Base-by-base conservation (phyloP, 2,113 vertebrate species). In the Pelecanoides urinatrix region DNA sequence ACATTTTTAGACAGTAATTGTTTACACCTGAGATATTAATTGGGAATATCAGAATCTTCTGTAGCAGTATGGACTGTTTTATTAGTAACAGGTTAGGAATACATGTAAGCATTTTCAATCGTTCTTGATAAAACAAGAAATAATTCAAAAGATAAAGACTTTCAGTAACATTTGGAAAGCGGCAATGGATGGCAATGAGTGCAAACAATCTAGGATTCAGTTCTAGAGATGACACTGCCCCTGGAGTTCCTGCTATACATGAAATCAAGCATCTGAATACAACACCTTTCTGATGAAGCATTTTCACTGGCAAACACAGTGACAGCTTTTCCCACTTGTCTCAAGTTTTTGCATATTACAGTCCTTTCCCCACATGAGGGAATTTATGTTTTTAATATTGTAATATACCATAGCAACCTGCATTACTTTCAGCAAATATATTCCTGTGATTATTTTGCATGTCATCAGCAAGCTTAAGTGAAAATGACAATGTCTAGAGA, bases 401-500 rank as follows among this genome's bases (percentile, higher is more conserved):
- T 58, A 82, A 92, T 63, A 76, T 13, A 45, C 77, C 65, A 66
- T 42, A 94, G 85, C 87, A 95, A 80, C 81, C 71, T 82, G n/a
- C 66, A 63, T 85, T 86, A 68, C 61, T 88, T 73, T 22, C 76
- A 67, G 62, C 50, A 79, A 96, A 95, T 88, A 58, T 63, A 96
- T 90, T 76, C 88, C 82, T 68, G 77, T 78, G 92, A 83, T 85
- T 96, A 86, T 96, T 97, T 86, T 73, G n/a, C 80, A 6, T 26
- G 91, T 84, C 90, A 70, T 90, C 68, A 79, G 67, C 53, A 62
- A 88, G 56, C 85, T 90, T 78, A 93, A 94, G 82, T 84, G 85
- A 92, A 94, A 88, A 90, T 81, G 59, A 93, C 88, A 93, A 85
- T 78, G 76, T 92, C 86, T 97, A 68, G 86, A 96, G 91, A 76